Base-by-base conservation (phyloP, 2,113 vertebrate species). In the Tychaedon coryphoeus region DNA sequence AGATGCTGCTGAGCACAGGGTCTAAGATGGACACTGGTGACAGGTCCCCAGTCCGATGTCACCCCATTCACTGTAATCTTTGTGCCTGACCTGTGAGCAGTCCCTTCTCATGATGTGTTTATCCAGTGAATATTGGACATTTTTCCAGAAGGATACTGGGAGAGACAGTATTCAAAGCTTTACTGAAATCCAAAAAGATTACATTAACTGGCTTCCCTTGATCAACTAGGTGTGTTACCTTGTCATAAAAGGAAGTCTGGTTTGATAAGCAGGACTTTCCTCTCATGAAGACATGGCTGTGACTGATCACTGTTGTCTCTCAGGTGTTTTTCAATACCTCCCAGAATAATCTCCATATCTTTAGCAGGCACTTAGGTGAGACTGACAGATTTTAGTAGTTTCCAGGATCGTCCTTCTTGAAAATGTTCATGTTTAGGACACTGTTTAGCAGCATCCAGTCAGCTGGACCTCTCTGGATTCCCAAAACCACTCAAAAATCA, bases 31-130 rank as follows among this genome's bases (percentile, higher is more conserved):
- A 29, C 36, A 24, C 19, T 19, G 28, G 24, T 12, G 36, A 4
- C 36, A 29, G 15, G 12, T 42, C 36, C 15, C 15, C 36, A 50
- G 19, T 42, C 54, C 34, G 34, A 28, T 81, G 34, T 70, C 45
- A 34, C 36, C 43, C 31, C 29, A 8, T 50, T 34, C 31, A 2
- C 31, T 42, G 5, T 24, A 42, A 23, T 15, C 19, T 71, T 24
- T 42, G 24, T 12, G 4, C 36, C 24, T 0, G 0, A 29, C 29
- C 65, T 5, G 0, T 42, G 36, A 60, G 19, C 65, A 19, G 15
- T 12, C 19, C 29, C 19, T 15, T n/a, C 8, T 0, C 29, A 12
- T n/a, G 19, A 28, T 12, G 24, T 70, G 7, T 19, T 70, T 70
- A 60, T 50, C 34, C 79, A 42, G 19, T 82, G 45, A 9, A 9